A percentile compares a stretch with the other conserved stretches of the same genome.
Conservation (phyloP, 2,888 invertebrate species). For the Heliconius charithonia region DNA sequence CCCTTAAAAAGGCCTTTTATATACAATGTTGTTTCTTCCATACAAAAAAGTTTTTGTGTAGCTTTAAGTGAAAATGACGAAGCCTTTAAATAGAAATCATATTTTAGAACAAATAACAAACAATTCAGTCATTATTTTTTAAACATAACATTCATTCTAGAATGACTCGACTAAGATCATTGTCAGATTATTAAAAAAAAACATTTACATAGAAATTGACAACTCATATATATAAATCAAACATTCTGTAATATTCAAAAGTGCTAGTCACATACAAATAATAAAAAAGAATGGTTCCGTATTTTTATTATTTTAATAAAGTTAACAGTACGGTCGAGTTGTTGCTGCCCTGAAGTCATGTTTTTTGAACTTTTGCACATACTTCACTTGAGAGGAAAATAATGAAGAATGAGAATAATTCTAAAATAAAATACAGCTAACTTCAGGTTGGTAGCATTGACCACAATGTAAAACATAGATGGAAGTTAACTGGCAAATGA, state of each 20-base stretch:
- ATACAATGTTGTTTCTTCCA: neutral
- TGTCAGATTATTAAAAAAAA: neutral
- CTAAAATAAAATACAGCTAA: too few species aligned
- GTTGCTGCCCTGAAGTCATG: too few species aligned
- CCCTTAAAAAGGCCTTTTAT: neutral
- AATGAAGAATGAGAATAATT: too few species aligned
- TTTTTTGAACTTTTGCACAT: too few species aligned
- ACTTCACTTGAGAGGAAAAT: too few species aligned
- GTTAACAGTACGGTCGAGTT: too few species aligned
- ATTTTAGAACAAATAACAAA: neutral
- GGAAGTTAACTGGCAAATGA: conserved; percentile 26
- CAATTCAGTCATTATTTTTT: neutral
- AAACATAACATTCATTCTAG: neutral
- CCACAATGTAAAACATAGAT: too few species aligned
- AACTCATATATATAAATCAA: neutral
- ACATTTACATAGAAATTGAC: neutral
- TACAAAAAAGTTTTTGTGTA: neutral
- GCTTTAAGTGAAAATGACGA: neutral
- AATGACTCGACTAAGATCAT: neutral
- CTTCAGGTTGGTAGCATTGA: too few species aligned
- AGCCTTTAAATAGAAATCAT: neutral
- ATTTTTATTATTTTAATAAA: too few species aligned
- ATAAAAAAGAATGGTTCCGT: too few species aligned
- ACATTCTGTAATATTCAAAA: neutral
- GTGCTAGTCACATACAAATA: neutral